phyloP scores from a whole-genome alignment of 2,888 invertebrate species.

The Phlogophora meticulosa region DNA sequence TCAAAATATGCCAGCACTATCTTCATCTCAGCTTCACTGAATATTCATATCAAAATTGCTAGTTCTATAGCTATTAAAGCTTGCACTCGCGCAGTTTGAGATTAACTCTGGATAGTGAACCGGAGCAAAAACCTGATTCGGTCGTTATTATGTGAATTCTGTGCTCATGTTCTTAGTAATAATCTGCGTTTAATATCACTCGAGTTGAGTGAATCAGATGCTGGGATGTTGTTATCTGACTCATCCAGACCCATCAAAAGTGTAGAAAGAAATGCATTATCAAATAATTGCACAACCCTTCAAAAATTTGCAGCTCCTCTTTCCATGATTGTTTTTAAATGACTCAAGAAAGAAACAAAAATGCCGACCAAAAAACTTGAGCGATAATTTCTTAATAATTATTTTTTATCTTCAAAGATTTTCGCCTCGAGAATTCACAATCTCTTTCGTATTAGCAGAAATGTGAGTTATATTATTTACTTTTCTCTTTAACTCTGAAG shows the following conservation, averaged over 20 bases:
- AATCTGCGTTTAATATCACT: conserved; percentile 39
- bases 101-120: conserved; percentile 59
- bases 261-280: conserved; percentile 61
- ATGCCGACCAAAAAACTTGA: background rate
- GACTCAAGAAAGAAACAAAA: conserved; percentile 31
- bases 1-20: conserved; percentile 58
- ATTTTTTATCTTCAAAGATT: conserved; percentile 27
- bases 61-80: conserved; percentile 63
- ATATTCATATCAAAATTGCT: conserved; percentile 62
- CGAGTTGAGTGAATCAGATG: conserved; percentile 16
- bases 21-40: conserved; percentile 57
- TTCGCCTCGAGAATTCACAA: conserved; percentile 20
- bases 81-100: conserved; percentile 57
- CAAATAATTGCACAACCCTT: conserved; percentile 35
- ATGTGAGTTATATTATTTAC: conserved; percentile 14
- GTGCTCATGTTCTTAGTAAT: conserved; percentile 21
- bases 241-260: conserved; percentile 37
- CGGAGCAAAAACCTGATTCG: conserved; percentile 58
- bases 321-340: conserved; percentile 56
- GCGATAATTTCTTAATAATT: conserved; percentile 46
- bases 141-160: conserved; percentile 28
- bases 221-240: conserved; percentile 42
- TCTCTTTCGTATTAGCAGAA: conserved; percentile 36
- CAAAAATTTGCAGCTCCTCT: conserved; percentile 27
- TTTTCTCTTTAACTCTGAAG: conserved; percentile 20